Evolutionary conservation across 2,888 invertebrate genomes (phyloP).

Genomic region (Hirtodrosophila cameraria): DNA sequence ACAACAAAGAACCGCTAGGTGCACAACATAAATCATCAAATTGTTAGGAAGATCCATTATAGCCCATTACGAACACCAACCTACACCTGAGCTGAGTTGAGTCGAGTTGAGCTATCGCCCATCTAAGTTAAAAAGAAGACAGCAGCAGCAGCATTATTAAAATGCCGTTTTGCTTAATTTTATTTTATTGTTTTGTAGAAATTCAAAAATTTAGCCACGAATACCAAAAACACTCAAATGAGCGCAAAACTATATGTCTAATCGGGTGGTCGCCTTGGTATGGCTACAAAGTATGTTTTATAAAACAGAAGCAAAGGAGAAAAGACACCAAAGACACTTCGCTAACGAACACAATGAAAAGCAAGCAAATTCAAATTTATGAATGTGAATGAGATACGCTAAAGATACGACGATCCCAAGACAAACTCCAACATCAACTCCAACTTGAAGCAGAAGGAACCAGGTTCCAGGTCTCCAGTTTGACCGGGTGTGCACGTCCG

Average conservation of each 20-base stretch:
- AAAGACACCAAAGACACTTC: conserved; percentile 49
- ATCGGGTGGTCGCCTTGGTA: conserved; percentile 61
- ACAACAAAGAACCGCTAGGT: conserved; percentile 75
- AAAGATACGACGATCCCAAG: conserved; percentile 56
- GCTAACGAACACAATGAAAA: conserved; percentile 64
- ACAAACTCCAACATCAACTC: conserved; percentile 9
- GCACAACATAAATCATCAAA: conserved; percentile 80
- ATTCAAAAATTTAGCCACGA: conserved; percentile 75
- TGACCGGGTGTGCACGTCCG: conserved; percentile 55
- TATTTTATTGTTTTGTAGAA: conserved; percentile 79
- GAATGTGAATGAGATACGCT: conserved; percentile 79
- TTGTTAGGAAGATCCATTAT: conserved; percentile 81
- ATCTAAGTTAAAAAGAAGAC: conserved; percentile 32
- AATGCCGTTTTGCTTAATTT: conserved; percentile 81
- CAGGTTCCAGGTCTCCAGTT: conserved; percentile 1
- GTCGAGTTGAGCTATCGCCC: conserved; percentile 45
- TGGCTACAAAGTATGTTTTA: conserved; percentile 3
- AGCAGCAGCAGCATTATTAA: conserved; percentile 69
- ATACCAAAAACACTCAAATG: conserved; percentile 64
- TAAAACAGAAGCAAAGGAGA: conserved; percentile 25
- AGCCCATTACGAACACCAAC: conserved; percentile 77
- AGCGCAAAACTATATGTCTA: conserved; percentile 53
- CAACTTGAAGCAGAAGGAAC: too few relatives aligned
- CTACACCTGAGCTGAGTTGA: conserved; percentile 21
- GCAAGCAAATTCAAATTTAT: conserved; percentile 77